phyloP scores from a whole-genome alignment of 2,113 vertebrate species.

The Micronycteris hirsuta region DNA sequence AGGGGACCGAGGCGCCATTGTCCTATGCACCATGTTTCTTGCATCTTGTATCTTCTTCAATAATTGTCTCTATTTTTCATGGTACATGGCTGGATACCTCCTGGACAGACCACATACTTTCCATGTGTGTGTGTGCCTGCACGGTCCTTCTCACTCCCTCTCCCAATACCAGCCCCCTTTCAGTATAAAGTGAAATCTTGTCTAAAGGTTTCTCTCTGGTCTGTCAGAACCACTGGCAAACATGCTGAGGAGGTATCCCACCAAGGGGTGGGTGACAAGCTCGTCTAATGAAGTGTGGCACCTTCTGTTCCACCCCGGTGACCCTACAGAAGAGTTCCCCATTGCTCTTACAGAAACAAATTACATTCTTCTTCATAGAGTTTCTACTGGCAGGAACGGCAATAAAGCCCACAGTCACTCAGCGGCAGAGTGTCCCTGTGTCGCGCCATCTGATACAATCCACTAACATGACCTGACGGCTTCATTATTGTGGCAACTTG shows the following conservation, averaged over 20 bases:
- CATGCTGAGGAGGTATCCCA: not conserved
- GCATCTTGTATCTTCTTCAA: too few relatives aligned
- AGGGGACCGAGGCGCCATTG: too few relatives aligned
- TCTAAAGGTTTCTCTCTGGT: not conserved
- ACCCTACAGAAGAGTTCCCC: not conserved
- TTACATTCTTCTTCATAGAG: not conserved
- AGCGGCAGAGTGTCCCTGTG: not conserved
- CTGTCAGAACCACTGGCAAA: not conserved
- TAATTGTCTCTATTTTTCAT: too few relatives aligned
- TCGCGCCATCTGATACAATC: not conserved
- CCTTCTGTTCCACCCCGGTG: not conserved
- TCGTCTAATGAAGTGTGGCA: not conserved
- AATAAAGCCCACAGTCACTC: not conserved
- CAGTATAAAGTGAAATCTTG: not conserved
- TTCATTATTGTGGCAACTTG: not conserved
- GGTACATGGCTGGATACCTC: too few relatives aligned
- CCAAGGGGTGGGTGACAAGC: not conserved
- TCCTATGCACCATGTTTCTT: too few relatives aligned
- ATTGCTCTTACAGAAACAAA: not conserved
- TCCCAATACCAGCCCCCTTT: too few relatives aligned
- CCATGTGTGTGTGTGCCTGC: accelerated
- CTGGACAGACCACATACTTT: too few relatives aligned
- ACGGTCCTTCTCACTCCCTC: too few relatives aligned
- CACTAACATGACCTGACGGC: not conserved
- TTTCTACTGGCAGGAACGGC: not conserved